Base-by-base conservation (phyloP, 2,113 vertebrate species). In the Muntiacus reevesi region DNA sequence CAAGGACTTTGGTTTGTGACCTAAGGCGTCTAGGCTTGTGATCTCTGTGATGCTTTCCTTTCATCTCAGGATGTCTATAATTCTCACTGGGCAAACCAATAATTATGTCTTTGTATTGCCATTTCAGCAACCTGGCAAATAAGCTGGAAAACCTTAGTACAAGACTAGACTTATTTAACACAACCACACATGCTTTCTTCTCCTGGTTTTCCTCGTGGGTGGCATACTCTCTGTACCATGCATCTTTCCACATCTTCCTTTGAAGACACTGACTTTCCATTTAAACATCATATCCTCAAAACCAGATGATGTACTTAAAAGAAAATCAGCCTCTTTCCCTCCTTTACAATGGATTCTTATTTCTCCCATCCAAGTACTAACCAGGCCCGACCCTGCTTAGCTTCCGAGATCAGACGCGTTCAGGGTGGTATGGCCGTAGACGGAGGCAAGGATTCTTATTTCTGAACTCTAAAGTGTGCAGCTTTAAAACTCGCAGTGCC, bases 81-180 rank as follows among this genome's bases (percentile, higher is more conserved):
- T 98, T 96, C 76, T 92, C 94, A 55, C 2, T 27, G 84, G 57
- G 25, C 64, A 62, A 94, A 88, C 92, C 78, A 30, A 57, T 88
- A 92, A 97, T 98, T 96, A 95, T n/a, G 57, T 57, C 71, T 92
- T 81, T 17, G 36, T 87, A 59, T 67, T 86, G 28, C 79, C 59
- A 33, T 71, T 89, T 93, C 76, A 36, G 85, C 62, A 94, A 64
- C 36, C 83, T 83, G 89, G 87, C 54, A 76, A 59, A 57, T 67
- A 89, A 60, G 33, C 92, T 89, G 92, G 90, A 96, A 98, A 98
- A 92, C 87, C 95, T 97, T 96, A 95, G 90, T 90, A 95, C 84
- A 92, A 92, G 97, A 90, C 89, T 92, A 96, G 83, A 84, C 57
- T 95, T 94, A 91, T 96, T 19, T 60, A 93, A 33, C 71, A 55